Evolutionary conservation across 2,113 vertebrate species (phyloP), one percentile per base, ranked within the genome.

Genomic region (Xenopus tropicalis): DNA sequence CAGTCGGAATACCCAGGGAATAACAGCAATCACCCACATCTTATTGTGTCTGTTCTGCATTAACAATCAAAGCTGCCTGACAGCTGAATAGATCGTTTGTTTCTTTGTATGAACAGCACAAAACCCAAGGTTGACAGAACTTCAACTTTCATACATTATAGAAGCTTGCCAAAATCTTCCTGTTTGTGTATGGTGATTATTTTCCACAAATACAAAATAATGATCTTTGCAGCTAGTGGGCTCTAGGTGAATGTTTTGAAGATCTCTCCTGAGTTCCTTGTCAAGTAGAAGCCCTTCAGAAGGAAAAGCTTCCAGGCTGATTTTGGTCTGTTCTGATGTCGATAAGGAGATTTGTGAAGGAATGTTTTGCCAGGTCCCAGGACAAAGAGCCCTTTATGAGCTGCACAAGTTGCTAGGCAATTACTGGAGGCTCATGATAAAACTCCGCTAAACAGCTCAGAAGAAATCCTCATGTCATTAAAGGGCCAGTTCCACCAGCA

Each of bases 321-420:
- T 82, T 86, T 87, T 80, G 65, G 76, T 74, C 82, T 78, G 76
- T 87, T 85, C 82, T 82, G 74, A 83, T 78, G 82, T 81, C 84
- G 90, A 93, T 91, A 92, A 91, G 88, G 79, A 78, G 82, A 86
- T 86, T 82, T 84, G 83, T 48, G 1, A 83, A 77, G 85, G 84
- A 86, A 85, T 82, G 82, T 84, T 84, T 87, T 90, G 90, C 89
- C 88, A 88, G 83, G 79, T 70, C 72, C 24, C 57, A 23, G 83
- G 82, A 96, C 93, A 95, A 96, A 93, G 92, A 82, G 82, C 80
- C 88, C 91, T 92, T 94, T 95, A 94, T 85, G 81, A 85, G 77
- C 87, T 83, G 81, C 76, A 61, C 78, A 74, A 87, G 93, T 95
- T 96, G 93, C 93, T 93, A 95, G 92, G 93, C 85, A 86, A 93